Percentiles rank a stretch among this genome's conserved stretches.
These are phyloP conservation scores for Rhopalosiphum maidis DNA, from an alignment of 1,140 invertebrate species.

Conservation along the genomic window DNA sequence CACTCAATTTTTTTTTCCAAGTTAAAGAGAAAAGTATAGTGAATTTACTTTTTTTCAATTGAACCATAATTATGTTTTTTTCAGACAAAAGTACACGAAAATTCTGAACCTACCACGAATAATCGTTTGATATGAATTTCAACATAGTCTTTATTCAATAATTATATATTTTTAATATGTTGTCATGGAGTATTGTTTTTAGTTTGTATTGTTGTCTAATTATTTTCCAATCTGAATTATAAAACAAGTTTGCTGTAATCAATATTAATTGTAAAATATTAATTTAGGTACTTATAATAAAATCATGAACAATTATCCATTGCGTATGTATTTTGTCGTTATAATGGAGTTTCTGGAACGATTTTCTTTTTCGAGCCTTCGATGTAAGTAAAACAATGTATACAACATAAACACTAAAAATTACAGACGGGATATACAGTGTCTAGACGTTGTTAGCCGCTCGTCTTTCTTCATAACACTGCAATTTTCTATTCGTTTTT, in stretches of 20 bases:
- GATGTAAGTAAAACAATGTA: conserved; percentile 72
- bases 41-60: too few relatives aligned
- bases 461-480: not conserved
- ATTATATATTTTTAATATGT: not conserved
- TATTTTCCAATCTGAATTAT: not conserved
- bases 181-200: not conserved
- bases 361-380: conserved; percentile 95
- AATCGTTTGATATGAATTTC: not conserved
- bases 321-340: conserved; percentile 89
- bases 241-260: not conserved
- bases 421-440: too few relatives aligned
- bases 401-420: not conserved
- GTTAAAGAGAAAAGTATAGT: too few relatives aligned
- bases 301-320: conserved; percentile 70
- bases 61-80: too few relatives aligned
- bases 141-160: not conserved
- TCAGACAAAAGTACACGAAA: not conserved
- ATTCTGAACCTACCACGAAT: not conserved
- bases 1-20: too few relatives aligned
- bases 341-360: conserved; percentile 96
- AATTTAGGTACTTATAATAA: not conserved
- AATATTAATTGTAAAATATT: not conserved
- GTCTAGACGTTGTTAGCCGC: not conserved
- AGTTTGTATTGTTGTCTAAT: not conserved
- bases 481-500: not conserved